These are phyloP conservation scores for Oryzias javanicus DNA, from an alignment of 2,113 vertebrate species.

Conservation along the genomic window DNA sequence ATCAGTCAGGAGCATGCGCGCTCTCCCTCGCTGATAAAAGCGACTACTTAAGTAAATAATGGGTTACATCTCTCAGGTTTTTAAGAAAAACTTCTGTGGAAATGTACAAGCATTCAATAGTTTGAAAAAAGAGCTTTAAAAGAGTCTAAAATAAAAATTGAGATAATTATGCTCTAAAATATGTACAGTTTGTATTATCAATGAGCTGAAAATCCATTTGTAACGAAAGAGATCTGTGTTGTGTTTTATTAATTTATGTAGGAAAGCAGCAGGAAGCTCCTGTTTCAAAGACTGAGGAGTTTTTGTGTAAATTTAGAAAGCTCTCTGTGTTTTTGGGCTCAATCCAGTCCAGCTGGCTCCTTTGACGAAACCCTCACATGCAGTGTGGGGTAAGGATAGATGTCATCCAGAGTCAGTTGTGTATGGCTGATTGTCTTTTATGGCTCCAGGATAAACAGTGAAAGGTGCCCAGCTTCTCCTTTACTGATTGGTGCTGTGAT, in stretches of 20 bases:
- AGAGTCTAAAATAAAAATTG: background rate
- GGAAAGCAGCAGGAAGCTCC: too few species aligned
- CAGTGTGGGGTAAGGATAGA: too few species aligned
- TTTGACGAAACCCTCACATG: too few species aligned
- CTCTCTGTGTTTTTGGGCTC: too few species aligned
- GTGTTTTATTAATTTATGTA: background rate
- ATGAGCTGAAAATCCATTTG: background rate
- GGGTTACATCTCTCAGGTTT: conserved; percentile 17
- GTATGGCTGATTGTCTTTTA: too few species aligned
- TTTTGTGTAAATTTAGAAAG: too few species aligned
- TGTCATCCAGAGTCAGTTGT: too few species aligned
- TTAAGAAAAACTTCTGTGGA: conserved; percentile 9
- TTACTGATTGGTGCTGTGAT: too few species aligned
- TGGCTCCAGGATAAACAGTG: too few species aligned
- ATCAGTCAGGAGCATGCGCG: conserved; percentile 23
- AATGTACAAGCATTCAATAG: background rate
- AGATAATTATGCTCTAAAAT: background rate
- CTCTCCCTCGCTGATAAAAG: conserved; percentile 37
- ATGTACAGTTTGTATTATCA: conserved; percentile 20
- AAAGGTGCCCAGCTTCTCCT: too few species aligned
- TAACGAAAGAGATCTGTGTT: background rate
- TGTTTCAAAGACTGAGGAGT: too few species aligned
- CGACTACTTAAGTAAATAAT: conserved; percentile 11
- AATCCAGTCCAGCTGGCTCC: too few species aligned
- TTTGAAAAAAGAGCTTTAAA: conserved; percentile 6